Conservation (phyloP, 2,888 invertebrate genomes). For the Drosophila greeni region DNA sequence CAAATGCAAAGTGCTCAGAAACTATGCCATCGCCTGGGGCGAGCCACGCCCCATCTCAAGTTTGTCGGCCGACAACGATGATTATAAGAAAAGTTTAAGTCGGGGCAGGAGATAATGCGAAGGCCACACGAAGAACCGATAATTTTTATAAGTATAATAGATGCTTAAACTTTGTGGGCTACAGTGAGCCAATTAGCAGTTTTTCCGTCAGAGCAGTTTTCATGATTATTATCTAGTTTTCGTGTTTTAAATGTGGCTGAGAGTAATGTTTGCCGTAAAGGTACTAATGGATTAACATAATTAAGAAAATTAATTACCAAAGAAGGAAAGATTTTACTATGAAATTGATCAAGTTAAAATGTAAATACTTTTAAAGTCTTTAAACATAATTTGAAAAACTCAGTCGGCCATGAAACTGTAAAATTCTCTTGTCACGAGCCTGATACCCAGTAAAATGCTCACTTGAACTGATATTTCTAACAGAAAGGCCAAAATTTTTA, state of each 20-base stretch:
- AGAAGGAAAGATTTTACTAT: not conserved
- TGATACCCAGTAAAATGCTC: not conserved
- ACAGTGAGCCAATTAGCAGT: constrained; percentile 2
- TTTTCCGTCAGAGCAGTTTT: not conserved
- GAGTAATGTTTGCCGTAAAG: not conserved
- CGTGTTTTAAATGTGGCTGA: not conserved
- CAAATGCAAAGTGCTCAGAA: constrained; percentile 42
- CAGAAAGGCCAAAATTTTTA: not conserved
- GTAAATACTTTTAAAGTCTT: not conserved
- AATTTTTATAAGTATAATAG: constrained; percentile 9
- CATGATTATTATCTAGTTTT: not conserved
- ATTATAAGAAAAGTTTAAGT: constrained; percentile 27
- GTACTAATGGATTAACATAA: not conserved
- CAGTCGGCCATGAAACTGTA: not conserved
- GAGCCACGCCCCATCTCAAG: constrained; percentile 26
- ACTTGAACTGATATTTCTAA: not conserved
- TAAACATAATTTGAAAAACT: not conserved
- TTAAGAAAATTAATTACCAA: not conserved
- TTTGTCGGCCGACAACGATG: constrained; percentile 32
- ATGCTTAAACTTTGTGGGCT: constrained; percentile 1
- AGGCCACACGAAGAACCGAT: constrained; percentile 20
- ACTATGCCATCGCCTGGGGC: constrained; percentile 37
- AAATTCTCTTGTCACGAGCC: not conserved
- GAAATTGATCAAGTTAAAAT: not conserved
- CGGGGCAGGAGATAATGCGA: constrained; percentile 23